These are phyloP conservation scores for Steinernema hermaphroditum DNA, from an alignment of 2,888 invertebrate species.

Conservation along the genomic window DNA sequence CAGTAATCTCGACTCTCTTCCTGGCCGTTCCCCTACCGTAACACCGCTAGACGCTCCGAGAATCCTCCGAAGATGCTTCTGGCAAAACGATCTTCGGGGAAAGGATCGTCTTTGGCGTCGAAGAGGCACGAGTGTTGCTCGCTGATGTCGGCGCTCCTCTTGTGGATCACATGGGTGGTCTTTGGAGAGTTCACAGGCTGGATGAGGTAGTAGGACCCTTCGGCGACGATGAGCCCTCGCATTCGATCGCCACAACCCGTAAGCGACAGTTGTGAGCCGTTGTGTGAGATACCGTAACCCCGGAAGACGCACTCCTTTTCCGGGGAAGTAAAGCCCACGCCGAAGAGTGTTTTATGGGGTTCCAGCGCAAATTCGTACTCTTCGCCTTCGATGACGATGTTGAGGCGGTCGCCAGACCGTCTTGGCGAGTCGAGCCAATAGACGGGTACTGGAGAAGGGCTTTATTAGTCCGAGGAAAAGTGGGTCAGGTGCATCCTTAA, in stretches of 20 bases:
- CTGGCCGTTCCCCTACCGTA: constrained; percentile 4
- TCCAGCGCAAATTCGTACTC: background rate
- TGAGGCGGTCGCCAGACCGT: background rate
- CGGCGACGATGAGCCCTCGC: constrained; percentile 51
- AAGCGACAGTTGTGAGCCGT: constrained; percentile 46
- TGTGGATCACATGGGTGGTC: constrained; percentile 47
- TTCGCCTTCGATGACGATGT: constrained; percentile 2
- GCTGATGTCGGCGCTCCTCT: constrained; percentile 45
- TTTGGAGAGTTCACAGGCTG: constrained; percentile 43
- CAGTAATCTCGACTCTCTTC: background rate
- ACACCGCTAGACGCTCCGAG: constrained; percentile 33
- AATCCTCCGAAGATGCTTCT: constrained; percentile 26
- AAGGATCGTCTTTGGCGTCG: constrained; percentile 51
- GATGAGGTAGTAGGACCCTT: constrained; percentile 51
- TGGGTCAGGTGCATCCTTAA: background rate
- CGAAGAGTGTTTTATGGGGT: constrained; percentile 7
- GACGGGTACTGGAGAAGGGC: background rate
- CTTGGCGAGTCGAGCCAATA: constrained; percentile 20
- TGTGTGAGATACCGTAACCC: constrained; percentile 42
- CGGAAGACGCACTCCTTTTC: constrained; percentile 47
- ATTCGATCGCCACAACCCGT: constrained; percentile 52
- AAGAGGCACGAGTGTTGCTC: constrained; percentile 50
- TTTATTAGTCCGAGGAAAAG: too few relatives aligned
- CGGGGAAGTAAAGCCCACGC: background rate
- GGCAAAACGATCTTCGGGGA: constrained; percentile 49